Evolutionary conservation across 2,888 invertebrate species (phyloP), one percentile per base, ranked within the genome.

Genomic region (Galerucella calmariensis): DNA sequence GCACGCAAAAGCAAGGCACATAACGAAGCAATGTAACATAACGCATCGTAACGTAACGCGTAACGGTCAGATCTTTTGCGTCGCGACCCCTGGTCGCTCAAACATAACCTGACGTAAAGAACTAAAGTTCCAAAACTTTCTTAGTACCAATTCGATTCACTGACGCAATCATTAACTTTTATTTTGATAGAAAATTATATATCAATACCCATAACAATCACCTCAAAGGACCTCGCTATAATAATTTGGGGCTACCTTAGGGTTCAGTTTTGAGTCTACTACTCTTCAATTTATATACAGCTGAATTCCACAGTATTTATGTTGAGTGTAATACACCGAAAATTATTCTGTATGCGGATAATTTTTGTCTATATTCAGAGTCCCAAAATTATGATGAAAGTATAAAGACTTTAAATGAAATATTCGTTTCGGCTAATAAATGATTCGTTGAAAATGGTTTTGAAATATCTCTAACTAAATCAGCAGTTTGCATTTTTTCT

Each of bases 221-320:
- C 11, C 56, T 69, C n/a, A 59, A 59, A 11, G 69, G 44, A 11
- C 69, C 69, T n/a, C 58, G 69, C 27, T 10, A 41, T 11, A 69
- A 35, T 20, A 35, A 69, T 41, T 41, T 44, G 20, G 69, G 69
- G 0, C 44, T 69, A 5, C 69, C 69, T 44, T 59, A 69, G 44
- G 59, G 66, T 11, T 46, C 46, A 6, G 35, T 67, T 11, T 27
- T 67, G 56, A 67, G 53, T 46, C 46, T 5, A 46, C 2, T 46
- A 9, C 46, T 46, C 11, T 46, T 58, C 5, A 58, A 20, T 24
- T 24, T 58, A 9, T 58, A 10, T 58, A 58, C 58, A 6, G 58
- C 20, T 58, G 58, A 58, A 5, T 58, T 58, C 11, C 16, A 58
- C 2, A 58, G 58, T 58, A 58, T 58, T 16, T 24, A 58, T 11